Conservation (phyloP, 2,888 invertebrate species). For the Hartigia nigra region DNA sequence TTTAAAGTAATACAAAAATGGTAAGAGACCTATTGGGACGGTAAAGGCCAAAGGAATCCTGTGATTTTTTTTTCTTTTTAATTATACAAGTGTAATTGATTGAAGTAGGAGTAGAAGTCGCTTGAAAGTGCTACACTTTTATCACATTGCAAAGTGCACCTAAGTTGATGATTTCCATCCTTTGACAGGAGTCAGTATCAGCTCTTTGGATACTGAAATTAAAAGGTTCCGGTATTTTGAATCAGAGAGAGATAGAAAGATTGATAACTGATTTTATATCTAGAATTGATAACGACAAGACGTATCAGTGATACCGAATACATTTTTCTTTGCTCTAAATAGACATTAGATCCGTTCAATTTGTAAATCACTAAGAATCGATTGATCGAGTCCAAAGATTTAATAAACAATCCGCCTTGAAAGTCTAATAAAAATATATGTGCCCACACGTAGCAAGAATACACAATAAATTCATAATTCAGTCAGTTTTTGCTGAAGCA, state of each 20-base stretch:
- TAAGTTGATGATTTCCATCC: background rate
- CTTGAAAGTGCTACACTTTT: background rate
- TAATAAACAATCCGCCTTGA: background rate
- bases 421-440: background rate
- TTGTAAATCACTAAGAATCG: background rate
- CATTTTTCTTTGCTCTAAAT: no score
- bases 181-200: background rate
- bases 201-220: background rate
- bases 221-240: background rate
- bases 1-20: background rate
- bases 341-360: background rate
- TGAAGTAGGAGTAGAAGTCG: background rate
- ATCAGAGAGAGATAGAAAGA: background rate
- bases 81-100: background rate
- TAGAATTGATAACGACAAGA: background rate
- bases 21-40: background rate
- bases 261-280: background rate
- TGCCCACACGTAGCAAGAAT: slow-evolving; percentile 23
- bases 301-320: background rate
- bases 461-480: slow-evolving; percentile 52
- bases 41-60: background rate
- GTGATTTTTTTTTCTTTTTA: background rate
- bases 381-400: background rate
- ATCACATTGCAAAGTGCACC: background rate
- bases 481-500: slow-evolving; percentile 58